Percentiles rank a stretch among this genome's conserved stretches.
Evolutionary conservation across 2,888 invertebrate species (phyloP).

Genomic region (Cephus runcator): DNA sequence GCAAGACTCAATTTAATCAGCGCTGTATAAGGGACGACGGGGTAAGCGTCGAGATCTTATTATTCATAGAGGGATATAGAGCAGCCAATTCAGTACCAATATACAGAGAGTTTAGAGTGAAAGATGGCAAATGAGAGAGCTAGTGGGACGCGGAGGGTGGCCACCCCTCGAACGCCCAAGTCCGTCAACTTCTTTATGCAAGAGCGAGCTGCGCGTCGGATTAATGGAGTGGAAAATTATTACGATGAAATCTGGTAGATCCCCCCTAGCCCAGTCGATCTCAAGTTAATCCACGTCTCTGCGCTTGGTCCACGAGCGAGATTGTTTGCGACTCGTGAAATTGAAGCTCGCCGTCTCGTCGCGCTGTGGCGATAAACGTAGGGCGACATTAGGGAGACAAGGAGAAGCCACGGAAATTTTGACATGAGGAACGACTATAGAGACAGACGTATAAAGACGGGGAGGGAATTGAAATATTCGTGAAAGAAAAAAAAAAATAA

Average conservation of each 20-base stretch:
- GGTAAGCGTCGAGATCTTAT: conserved; percentile 15
- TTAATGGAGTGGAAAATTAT: conserved; percentile 65
- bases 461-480: not conserved
- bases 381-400: not conserved
- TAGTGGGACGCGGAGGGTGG: conserved; percentile 11
- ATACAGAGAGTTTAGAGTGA: conserved; percentile 7
- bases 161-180: conserved; percentile 29
- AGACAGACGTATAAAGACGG: not conserved
- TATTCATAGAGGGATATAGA: conserved; percentile 15
- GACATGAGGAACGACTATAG: not conserved
- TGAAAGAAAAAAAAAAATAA: not conserved
- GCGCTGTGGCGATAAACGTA: conserved; percentile 1
- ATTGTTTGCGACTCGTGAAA: conserved; percentile 6
- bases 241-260: conserved; percentile 60
- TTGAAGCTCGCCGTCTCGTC: not conserved
- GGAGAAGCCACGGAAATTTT: not conserved
- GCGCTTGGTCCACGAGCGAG: not conserved
- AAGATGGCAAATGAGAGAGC: conserved; percentile 26
- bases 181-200: conserved; percentile 53
- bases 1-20: not conserved
- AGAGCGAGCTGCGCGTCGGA: conserved; percentile 39
- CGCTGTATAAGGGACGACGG: not conserved
- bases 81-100: conserved; percentile 21
- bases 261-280: not conserved
- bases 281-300: conserved; percentile 4